Base-by-base conservation (phyloP, 2,888 invertebrate species). In the Drosophila quasianomalipes region DNA sequence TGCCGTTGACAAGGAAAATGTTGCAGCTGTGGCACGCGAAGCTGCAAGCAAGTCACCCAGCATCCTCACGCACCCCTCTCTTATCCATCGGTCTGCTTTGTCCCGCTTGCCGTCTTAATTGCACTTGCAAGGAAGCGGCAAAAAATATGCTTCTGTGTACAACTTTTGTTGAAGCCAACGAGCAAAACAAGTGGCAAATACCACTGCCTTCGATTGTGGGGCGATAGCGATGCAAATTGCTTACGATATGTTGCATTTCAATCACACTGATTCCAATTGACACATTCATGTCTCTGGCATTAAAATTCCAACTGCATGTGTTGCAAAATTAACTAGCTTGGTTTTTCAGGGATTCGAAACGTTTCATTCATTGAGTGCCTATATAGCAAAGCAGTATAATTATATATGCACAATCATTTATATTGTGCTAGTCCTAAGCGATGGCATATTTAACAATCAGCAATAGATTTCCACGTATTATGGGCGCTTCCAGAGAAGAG, bases 21-120 rank as follows among this genome's bases (percentile, higher is more conserved):
- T 91, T 86, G 90, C 91, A 86, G 86, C 91, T 86, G 86, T 64
- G 70, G 54, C 67, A 70, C 57, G 71, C 81, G 86, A 69, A 79
- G 71, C 68, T 60, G 61, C 75, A 54, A 63, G 58, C 57, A 51
- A 58, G 47, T 41, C 51, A 1, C 31, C 12, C 10, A 57, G 30
- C n/a, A n/a, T 9, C 41, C 55, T 26, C n/a, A 2, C 39, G 30
- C 12, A 35, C 9, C 22, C n/a, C 22, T 19, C 26, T 28, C 9
- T 1, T 14, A 4, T 47, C 16, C 47, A 22, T 47, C 26, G 28
- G 39, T 28, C 57, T 14, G 19, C 28, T n/a, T 28, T 55, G 55
- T 37, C 52, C 6, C 47, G 22, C 54, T 26, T 41, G 70, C 57
- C 57, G 66, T 63, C 77, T 70, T 78, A 78, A 78, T 76, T 78